Percentiles rank a stretch among this genome's conserved stretches.
These are phyloP conservation scores for Trachelipus rathkii DNA, from an alignment of 1,140 invertebrate species.

Conservation along the genomic window DNA sequence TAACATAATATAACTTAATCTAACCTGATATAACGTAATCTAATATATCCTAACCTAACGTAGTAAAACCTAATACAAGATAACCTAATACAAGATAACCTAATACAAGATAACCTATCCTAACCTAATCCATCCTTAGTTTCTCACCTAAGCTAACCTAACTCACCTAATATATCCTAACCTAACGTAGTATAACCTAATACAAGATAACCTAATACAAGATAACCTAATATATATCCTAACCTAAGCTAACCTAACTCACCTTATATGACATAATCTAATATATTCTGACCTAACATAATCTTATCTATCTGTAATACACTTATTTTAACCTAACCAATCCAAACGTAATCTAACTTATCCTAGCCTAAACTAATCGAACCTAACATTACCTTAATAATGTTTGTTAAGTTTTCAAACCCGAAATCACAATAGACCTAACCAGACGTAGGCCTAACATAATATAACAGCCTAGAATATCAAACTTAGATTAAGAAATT, in stretches of 20 bases:
- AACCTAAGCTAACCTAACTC: neutral
- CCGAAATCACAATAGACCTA: too few relatives aligned
- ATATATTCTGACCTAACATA: slow-evolving; percentile 9
- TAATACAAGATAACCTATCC: slow-evolving; percentile 10
- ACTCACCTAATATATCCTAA: neutral
- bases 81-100: neutral
- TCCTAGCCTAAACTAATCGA: slow-evolving; percentile 16
- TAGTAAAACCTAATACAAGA: neutral
- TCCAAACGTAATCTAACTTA: slow-evolving; percentile 22
- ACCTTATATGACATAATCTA: neutral
- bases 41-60: slow-evolving; percentile 11
- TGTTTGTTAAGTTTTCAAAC: too few relatives aligned
- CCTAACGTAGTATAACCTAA: slow-evolving; percentile 21
- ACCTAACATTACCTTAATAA: neutral
- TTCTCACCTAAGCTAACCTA: neutral
- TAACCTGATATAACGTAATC: neutral
- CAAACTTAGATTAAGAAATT: too few relatives aligned
- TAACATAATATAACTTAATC: neutral
- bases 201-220: too few relatives aligned
- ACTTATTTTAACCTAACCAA: slow-evolving; percentile 22
- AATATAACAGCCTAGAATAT: too few relatives aligned
- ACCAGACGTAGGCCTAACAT: too few relatives aligned
- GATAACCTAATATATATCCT: neutral
- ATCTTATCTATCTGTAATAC: neutral
- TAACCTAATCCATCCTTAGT: slow-evolving; percentile 25